phyloP scores from a whole-genome alignment of 2,888 invertebrate genomes.

The Desoria tigrina region DNA sequence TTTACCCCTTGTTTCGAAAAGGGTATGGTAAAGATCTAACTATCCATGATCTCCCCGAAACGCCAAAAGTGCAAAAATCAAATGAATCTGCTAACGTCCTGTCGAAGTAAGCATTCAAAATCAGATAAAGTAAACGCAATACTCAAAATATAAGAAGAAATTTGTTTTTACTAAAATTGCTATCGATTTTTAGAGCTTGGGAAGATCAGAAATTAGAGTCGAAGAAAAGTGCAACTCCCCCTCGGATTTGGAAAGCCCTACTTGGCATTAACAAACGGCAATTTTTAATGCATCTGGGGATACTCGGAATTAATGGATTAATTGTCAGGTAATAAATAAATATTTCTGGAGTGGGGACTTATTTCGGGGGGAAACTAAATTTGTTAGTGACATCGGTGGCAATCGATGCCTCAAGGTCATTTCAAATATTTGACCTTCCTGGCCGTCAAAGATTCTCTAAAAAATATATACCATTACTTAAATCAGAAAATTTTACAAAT shows the following conservation, averaged over 20 bases:
- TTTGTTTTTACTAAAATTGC: not conserved
- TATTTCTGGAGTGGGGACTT: not conserved
- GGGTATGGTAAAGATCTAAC: not conserved
- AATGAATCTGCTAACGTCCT: not conserved
- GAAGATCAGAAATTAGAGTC: no score
- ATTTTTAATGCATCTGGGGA: not conserved
- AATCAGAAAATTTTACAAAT: no score
- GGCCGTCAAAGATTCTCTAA: no score
- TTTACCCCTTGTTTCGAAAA: conserved; percentile 11
- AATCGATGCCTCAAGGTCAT: no score
- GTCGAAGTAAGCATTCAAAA: not conserved
- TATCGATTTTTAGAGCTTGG: no score
- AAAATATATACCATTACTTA: no score
- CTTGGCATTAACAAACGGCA: not conserved
- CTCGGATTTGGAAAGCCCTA: not conserved
- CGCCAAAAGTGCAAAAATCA: not conserved
- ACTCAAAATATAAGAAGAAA: not conserved
- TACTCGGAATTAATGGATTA: not conserved
- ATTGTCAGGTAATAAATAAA: not conserved
- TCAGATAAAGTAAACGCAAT: not conserved
- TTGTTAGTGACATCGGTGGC: no score
- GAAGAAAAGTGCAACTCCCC: no score
- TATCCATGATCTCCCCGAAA: not conserved
- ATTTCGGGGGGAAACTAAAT: no score
- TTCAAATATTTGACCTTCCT: no score